These are phyloP conservation scores for Denticeps clupeoides DNA, from an alignment of 2,797 vertebrate genomes.

Conservation along the genomic window DNA sequence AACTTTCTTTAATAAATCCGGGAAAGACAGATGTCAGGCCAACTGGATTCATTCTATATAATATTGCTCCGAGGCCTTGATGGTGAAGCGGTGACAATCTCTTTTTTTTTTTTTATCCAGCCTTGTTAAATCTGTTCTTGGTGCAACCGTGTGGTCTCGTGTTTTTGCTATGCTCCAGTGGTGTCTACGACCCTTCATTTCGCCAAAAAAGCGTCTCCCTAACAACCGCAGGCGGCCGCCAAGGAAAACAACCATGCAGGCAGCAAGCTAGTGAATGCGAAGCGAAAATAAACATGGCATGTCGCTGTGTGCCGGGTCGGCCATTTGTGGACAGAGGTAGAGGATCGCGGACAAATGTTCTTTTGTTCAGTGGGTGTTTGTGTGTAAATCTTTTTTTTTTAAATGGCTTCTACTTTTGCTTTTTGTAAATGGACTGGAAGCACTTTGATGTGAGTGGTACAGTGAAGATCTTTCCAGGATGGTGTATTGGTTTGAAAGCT, in stretches of 20 bases:
- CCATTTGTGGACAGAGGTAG: slow-evolving; percentile 31
- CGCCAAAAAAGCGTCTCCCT: slow-evolving; percentile 11
- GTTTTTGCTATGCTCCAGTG: slow-evolving; percentile 16
- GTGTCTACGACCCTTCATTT: slow-evolving; percentile 19
- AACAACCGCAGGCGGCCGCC: slow-evolving; percentile 37
- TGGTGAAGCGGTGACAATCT: slow-evolving; percentile 11
- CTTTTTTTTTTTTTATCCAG: slow-evolving; percentile 21
- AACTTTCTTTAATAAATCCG: too few relatives aligned
- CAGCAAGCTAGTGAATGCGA: slow-evolving; percentile 34
- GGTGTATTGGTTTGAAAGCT: neutral
- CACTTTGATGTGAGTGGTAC: too few relatives aligned
- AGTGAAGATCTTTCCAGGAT: neutral
- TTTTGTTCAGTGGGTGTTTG: slow-evolving; percentile 2
- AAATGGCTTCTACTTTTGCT: too few relatives aligned
- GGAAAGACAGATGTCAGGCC: too few relatives aligned
- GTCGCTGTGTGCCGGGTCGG: slow-evolving; percentile 25
- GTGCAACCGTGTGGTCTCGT: slow-evolving; percentile 20
- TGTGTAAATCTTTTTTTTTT: neutral
- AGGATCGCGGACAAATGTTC: slow-evolving; percentile 10
- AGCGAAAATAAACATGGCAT: slow-evolving; percentile 43
- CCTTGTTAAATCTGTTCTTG: slow-evolving; percentile 23
- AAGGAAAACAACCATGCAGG: slow-evolving; percentile 47
- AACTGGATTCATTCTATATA: slow-evolving; percentile 18
- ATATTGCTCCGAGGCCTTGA: slow-evolving; percentile 7
- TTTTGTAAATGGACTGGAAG: too few relatives aligned